These are phyloP conservation scores for Leucania comma DNA, from an alignment of 2,888 invertebrate species.

Conservation along the genomic window DNA sequence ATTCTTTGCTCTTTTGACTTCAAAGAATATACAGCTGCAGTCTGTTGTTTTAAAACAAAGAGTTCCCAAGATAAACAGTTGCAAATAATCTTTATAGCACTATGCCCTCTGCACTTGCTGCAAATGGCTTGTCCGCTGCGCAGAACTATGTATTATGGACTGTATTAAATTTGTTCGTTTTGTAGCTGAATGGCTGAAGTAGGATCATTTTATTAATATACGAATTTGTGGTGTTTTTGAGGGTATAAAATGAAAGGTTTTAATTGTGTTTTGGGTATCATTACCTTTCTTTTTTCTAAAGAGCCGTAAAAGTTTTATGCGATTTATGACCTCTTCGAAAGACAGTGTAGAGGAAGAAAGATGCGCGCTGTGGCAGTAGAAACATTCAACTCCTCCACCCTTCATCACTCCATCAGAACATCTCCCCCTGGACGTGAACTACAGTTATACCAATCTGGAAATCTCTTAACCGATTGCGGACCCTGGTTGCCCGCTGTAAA, in stretches of 20 bases:
- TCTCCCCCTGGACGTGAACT: too few relatives aligned
- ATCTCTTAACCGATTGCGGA: too few relatives aligned
- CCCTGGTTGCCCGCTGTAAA: too few relatives aligned
- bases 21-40: constrained; percentile 3
- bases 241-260: background rate
- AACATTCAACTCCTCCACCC: too few relatives aligned
- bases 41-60: constrained; percentile 15
- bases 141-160: constrained; percentile 59
- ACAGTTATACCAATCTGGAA: too few relatives aligned
- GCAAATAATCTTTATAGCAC: constrained; percentile 45
- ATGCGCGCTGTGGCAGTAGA: too few relatives aligned
- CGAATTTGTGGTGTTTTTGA: background rate
- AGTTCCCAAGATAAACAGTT: constrained; percentile 30
- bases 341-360: too few relatives aligned
- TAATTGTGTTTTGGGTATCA: too few relatives aligned
- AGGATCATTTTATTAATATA: constrained; percentile 17
- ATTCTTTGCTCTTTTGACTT: constrained; percentile 7
- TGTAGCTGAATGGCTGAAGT: constrained; percentile 27
- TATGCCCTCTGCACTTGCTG: constrained; percentile 46
- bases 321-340: too few relatives aligned
- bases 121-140: constrained; percentile 63
- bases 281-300: too few relatives aligned
- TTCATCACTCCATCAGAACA: too few relatives aligned
- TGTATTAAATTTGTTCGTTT: constrained; percentile 66
- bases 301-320: too few relatives aligned